These are phyloP conservation scores for Nomia melanderi DNA, from an alignment of 1,140 invertebrate species.

Conservation along the genomic window DNA sequence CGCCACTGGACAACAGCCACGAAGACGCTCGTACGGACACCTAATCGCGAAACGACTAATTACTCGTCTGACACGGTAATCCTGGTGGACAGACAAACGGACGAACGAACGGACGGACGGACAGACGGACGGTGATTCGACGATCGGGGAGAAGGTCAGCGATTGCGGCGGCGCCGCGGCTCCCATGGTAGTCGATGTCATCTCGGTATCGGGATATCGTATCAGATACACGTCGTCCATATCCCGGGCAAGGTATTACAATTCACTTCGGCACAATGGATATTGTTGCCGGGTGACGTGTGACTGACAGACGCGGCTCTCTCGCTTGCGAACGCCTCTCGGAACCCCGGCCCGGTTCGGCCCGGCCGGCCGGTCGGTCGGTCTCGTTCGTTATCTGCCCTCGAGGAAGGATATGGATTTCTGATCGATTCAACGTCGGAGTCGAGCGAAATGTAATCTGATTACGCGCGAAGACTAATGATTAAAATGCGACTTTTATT, in stretches of 20 bases:
- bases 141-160: constrained; percentile 55
- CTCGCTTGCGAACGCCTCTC: constrained; percentile 56
- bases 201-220: constrained; percentile 65
- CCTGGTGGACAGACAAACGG: too few relatives aligned
- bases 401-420: constrained; percentile 57
- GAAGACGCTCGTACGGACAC: too few relatives aligned
- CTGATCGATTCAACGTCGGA: constrained; percentile 54
- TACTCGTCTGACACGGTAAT: constrained; percentile 40
- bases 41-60: constrained; percentile 39
- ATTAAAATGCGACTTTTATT: too few relatives aligned
- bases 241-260: constrained; percentile 65
- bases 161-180: constrained; percentile 54
- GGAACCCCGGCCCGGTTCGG: constrained; percentile 47
- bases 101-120: constrained; percentile 14
- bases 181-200: constrained; percentile 66
- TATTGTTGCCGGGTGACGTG: constrained; percentile 63
- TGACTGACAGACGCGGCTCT: constrained; percentile 66
- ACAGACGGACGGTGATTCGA: constrained; percentile 36
- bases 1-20: too few relatives aligned
- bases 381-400: constrained; percentile 53
- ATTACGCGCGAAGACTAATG: too few relatives aligned
- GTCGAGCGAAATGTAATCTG: constrained; percentile 31
- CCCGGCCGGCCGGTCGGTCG: too few relatives aligned
- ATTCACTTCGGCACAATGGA: constrained; percentile 65
- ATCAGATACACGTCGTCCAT: constrained; percentile 64